phyloP scores from a whole-genome alignment of 2,888 invertebrate genomes.

The Allolobophora icterica region DNA sequence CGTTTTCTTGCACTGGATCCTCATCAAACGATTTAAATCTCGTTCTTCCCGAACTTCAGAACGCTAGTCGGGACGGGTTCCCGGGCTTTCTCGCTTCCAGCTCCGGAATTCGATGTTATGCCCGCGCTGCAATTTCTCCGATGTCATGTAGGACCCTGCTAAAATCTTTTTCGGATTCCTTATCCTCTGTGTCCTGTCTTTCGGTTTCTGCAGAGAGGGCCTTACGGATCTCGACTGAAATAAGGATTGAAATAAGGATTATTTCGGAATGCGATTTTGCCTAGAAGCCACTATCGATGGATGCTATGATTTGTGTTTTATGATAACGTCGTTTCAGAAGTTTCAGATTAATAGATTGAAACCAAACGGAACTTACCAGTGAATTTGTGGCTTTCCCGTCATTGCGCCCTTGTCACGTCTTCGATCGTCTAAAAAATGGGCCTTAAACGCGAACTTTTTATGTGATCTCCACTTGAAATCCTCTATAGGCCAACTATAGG shows the following conservation, averaged over 20 bases:
- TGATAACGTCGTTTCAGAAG: background rate
- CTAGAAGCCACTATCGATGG: background rate
- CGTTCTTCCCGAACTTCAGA: no score
- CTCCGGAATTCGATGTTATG: no score
- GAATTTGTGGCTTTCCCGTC: background rate
- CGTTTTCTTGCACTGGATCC: no score
- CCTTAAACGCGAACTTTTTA: background rate
- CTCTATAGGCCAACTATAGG: background rate
- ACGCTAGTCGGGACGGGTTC: no score
- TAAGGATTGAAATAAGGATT: background rate
- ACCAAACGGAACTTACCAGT: background rate
- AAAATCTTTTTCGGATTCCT: no score
- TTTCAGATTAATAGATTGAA: background rate
- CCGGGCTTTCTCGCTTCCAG: no score
- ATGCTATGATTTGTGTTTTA: background rate
- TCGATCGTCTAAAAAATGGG: background rate
- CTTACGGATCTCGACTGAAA: background rate
- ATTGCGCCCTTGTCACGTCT: background rate
- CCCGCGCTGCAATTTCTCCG: no score
- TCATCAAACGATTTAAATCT: no score
- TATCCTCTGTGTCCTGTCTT: no score
- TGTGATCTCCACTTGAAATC: background rate
- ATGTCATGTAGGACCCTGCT: no score
- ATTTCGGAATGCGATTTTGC: background rate
- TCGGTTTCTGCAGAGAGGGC: no score